phyloP scores from a whole-genome alignment of 2,797 vertebrate species.

The Neosilurus hyrtlii region DNA sequence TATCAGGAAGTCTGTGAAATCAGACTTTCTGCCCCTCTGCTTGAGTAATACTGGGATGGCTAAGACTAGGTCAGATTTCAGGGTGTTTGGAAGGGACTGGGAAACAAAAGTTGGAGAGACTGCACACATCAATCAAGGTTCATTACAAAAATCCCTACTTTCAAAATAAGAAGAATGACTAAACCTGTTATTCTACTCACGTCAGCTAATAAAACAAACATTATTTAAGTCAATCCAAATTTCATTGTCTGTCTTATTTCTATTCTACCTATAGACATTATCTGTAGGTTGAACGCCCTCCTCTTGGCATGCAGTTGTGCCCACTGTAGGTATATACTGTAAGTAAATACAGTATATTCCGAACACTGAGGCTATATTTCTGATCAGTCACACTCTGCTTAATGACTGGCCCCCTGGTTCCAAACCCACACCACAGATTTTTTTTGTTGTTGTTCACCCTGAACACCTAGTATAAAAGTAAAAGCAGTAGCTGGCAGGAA shows the following conservation, averaged over 20 bases:
- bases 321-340: neutral
- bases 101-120: slow-evolving; percentile 40
- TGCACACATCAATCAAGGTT: slow-evolving; percentile 49
- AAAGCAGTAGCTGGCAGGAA: slow-evolving; percentile 25
- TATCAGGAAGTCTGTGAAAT: slow-evolving; percentile 36
- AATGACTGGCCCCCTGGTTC: neutral
- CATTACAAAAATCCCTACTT: slow-evolving; percentile 56
- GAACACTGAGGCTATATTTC: neutral
- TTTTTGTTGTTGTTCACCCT: slow-evolving; percentile 58
- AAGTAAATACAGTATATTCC: neutral
- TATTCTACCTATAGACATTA: neutral
- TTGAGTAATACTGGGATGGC: slow-evolving; percentile 41
- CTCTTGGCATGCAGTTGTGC: neutral
- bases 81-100: slow-evolving; percentile 32
- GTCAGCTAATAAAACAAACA: slow-evolving; percentile 34
- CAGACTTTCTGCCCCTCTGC: slow-evolving; percentile 29
- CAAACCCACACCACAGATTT: slow-evolving; percentile 9
- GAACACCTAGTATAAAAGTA: slow-evolving; percentile 56
- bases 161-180: slow-evolving; percentile 44
- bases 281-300: neutral
- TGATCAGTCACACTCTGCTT: slow-evolving; percentile 6
- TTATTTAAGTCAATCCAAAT: slow-evolving; percentile 31
- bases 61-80: slow-evolving; percentile 39
- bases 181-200: slow-evolving; percentile 42
- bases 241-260: slow-evolving; percentile 10